A percentile compares a stretch with the other conserved stretches of the same genome.
These are phyloP conservation scores for Rallus limicola DNA, from an alignment of 2,113 vertebrate species.

Conservation along the genomic window DNA sequence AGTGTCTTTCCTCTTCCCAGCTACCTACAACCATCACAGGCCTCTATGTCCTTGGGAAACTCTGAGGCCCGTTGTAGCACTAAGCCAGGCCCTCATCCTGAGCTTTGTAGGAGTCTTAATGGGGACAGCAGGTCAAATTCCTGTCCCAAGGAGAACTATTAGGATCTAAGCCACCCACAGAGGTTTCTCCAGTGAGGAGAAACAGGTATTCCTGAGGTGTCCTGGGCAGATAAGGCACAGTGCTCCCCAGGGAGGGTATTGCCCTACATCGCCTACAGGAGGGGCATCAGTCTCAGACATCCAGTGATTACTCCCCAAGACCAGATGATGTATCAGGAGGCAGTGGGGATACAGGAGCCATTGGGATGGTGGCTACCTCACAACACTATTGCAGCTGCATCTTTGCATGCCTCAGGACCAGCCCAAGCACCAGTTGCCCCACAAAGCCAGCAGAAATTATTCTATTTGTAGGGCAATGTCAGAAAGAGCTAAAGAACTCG, in stretches of 20 bases:
- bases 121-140: background rate
- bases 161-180: background rate
- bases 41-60: background rate
- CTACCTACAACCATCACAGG: background rate
- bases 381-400: background rate
- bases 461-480: background rate
- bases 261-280: background rate
- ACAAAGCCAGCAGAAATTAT: background rate
- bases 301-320: background rate
- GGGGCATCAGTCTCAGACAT: background rate
- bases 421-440: background rate
- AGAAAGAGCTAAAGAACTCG: background rate
- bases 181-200: background rate
- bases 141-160: background rate
- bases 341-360: background rate
- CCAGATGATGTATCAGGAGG: background rate
- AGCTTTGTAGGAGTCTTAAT: background rate
- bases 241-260: background rate
- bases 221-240: background rate
- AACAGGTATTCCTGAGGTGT: background rate
- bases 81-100: background rate
- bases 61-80: background rate
- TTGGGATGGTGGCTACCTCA: background rate
- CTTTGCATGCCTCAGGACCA: background rate
- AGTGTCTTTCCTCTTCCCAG: background rate